Conservation (phyloP, 2,888 invertebrate species). For the Brenthis ino region DNA sequence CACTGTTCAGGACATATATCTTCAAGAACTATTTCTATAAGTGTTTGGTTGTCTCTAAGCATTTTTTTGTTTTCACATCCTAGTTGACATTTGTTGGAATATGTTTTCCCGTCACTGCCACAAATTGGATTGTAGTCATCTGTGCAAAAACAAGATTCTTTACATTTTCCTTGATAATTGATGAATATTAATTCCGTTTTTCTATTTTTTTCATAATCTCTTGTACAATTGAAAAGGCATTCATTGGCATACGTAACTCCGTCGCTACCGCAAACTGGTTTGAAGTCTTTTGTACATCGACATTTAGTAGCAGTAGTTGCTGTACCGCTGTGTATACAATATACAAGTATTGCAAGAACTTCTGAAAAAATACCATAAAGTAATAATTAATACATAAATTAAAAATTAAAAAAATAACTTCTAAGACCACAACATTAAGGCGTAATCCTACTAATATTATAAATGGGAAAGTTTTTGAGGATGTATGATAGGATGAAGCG, state of each 20-base stretch:
- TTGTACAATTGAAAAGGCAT: slow-evolving; percentile 37
- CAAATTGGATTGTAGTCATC: slow-evolving; percentile 36
- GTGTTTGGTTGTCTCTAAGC: slow-evolving; percentile 12
- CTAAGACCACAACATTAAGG: too few species aligned
- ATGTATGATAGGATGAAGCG: too few species aligned
- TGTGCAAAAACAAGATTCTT: slow-evolving; percentile 37
- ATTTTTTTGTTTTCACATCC: slow-evolving; percentile 33
- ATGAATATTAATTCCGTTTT: slow-evolving; percentile 15
- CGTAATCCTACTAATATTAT: too few species aligned
- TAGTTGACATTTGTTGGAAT: slow-evolving; percentile 39
- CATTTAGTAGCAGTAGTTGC: slow-evolving; percentile 24
- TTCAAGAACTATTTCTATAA: not conserved
- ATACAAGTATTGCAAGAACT: slow-evolving; percentile 11
- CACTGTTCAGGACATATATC: not conserved
- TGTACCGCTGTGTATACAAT: slow-evolving; percentile 9
- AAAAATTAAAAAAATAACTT: too few species aligned
- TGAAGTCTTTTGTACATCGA: slow-evolving; percentile 26
- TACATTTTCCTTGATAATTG: slow-evolving; percentile 33
- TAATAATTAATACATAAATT: too few species aligned
- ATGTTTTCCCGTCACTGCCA: slow-evolving; percentile 37
- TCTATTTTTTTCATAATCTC: slow-evolving; percentile 22
- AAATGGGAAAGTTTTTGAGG: too few species aligned
- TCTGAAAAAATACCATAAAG: slow-evolving; percentile 9
- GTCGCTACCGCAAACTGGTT: slow-evolving; percentile 40
- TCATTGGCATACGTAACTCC: slow-evolving; percentile 37